Base-by-base conservation (phyloP, 2,888 invertebrate genomes). In the Dynastes tityus region DNA sequence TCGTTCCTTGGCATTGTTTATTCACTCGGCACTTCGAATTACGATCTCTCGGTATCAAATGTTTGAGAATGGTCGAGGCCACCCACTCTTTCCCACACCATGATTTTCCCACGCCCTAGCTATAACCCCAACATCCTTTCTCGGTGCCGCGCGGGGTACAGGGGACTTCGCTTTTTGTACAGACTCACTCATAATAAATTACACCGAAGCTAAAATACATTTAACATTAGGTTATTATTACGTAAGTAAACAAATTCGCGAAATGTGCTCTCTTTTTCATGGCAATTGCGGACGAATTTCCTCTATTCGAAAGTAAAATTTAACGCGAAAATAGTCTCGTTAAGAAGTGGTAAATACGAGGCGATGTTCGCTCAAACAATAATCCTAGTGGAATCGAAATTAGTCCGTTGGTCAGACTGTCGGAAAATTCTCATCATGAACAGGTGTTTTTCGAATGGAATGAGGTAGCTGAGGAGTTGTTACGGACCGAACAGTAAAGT, bases 31-130 rank as follows among this genome's bases (percentile, higher is more conserved):
- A 74, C 61, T 85, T 85, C 85, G 84, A 87, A 86, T 87, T 86
- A 86, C 84, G 83, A 45, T 55, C 55, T 55, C 81, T 81, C 68
- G 78, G 85, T 85, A 86, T 87, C 91, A 91, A 90, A 91, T 91
- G 91, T 91, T 82, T 81, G 81, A 92, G 92, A 91, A 92, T 90
- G 90, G 87, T 87, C 89, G 89, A 89, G 90, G 90, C 91, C 93
- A 93, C 93, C 93, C 93, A 93, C 93, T 93, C 92, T 93, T 94
- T 94, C 94, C 93, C 94, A 94, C 94, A 93, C 92, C 92, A 92
- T 91, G 91, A 90, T 90, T 93, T 94, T 94, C 94, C 93, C 93
- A 94, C 94, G 93, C 93, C 93, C 93, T 92, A 91, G 91, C 91
- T 91, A 91, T 93, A 93, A 93, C 93, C 93, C 93, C 92, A 89